Evolutionary conservation across 2,113 vertebrate species (phyloP).

Genomic region (Suncus etruscus): DNA sequence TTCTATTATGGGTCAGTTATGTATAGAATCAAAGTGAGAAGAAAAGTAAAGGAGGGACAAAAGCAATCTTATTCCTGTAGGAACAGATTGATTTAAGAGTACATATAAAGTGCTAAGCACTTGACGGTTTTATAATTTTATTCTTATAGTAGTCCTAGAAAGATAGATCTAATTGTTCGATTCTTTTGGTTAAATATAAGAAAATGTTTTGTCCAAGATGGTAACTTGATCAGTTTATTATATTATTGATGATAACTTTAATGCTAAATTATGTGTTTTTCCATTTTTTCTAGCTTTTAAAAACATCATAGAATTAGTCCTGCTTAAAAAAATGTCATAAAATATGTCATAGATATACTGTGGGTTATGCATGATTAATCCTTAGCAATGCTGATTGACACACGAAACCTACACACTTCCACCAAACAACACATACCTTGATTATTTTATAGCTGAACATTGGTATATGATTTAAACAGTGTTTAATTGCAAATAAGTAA

Average conservation of each 20-base stretch:
- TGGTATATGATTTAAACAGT: neutral
- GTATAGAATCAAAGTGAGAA: neutral
- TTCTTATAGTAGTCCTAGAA: neutral
- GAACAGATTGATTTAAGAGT: neutral
- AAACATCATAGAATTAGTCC: neutral
- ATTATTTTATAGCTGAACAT: neutral
- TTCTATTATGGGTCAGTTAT: neutral
- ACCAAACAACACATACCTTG: neutral
- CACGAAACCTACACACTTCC: no score
- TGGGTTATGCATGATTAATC: no score
- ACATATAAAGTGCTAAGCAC: neutral
- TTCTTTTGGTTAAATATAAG: constrained; percentile 25
- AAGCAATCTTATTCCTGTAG: neutral
- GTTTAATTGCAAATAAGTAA: neutral
- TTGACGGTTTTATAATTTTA: neutral
- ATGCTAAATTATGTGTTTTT: neutral
- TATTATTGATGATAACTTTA: neutral
- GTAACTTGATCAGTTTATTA: neutral
- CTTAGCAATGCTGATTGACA: no score
- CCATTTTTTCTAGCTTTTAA: constrained; percentile 6
- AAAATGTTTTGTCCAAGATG: neutral
- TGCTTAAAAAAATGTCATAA: neutral
- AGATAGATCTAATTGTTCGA: neutral
- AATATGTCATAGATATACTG: neutral
- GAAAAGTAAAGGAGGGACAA: neutral